These are phyloP conservation scores for Sinonovacula constricta DNA, from an alignment of 1,140 invertebrate species.

Conservation along the genomic window DNA sequence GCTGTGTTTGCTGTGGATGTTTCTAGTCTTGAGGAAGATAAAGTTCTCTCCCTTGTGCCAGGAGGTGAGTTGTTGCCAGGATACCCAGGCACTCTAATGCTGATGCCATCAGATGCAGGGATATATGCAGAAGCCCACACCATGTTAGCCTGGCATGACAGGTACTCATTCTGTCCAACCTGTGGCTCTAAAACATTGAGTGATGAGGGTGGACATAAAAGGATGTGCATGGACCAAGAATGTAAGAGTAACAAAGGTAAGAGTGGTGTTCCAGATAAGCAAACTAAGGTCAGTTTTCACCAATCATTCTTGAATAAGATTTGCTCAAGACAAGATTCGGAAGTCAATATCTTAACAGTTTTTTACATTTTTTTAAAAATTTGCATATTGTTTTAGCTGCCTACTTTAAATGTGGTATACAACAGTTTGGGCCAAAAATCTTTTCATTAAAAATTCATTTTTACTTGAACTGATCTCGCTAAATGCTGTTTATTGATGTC, in stretches of 20 bases:
- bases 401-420: too few species aligned
- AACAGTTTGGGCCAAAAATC: too few species aligned
- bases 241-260: slow-evolving; percentile 73
- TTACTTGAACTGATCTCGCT: too few species aligned
- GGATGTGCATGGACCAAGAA: slow-evolving; percentile 72
- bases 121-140: slow-evolving; percentile 77
- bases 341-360: too few species aligned
- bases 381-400: neutral
- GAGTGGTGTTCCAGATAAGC: neutral
- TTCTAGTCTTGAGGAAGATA: slow-evolving; percentile 45
- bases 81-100: slow-evolving; percentile 64
- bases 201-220: slow-evolving; percentile 76
- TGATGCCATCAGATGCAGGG: slow-evolving; percentile 68
- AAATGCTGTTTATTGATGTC: too few species aligned
- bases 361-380: neutral
- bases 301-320: too few species aligned
- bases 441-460: too few species aligned
- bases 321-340: too few species aligned
- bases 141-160: slow-evolving; percentile 78
- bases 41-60: slow-evolving; percentile 51
- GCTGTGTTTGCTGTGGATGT: slow-evolving; percentile 75
- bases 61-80: slow-evolving; percentile 56
- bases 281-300: too few species aligned
- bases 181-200: slow-evolving; percentile 76
- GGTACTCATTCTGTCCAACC: slow-evolving; percentile 78